Base-by-base conservation (phyloP, 2,113 vertebrate species). In the Tringa solitaria region DNA sequence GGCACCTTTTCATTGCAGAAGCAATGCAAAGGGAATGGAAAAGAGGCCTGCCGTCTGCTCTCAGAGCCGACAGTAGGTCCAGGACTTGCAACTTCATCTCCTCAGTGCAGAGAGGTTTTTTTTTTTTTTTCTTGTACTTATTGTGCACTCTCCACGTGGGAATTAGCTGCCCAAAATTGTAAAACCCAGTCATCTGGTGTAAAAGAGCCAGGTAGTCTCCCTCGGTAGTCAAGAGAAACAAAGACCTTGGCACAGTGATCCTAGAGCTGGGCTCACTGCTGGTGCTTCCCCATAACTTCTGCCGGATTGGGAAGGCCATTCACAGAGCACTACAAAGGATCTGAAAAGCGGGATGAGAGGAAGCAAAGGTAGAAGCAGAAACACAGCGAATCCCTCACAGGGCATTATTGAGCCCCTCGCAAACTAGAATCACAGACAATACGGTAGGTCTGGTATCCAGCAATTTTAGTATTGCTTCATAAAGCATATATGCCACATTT, bases 331-430 rank as follows among this genome's bases (percentile, higher is more conserved):
- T 41, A 18, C n/a, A 43, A 68, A 46, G 48, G 61, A 64, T 35
- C 65, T 60, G 50, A 75, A 51, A 63, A 33, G 35, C 1, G 4
- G 43, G 43, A 48, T 27, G 39, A 72, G 7, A 48, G 19, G 67
- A 64, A 86, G 30, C 43, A 73, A 64, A 73, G 48, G 53, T 63
- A 88, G 56, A 54, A 37, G 56, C 39, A 77, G 68, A 74, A 87
- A 51, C 18, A 63, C 39, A 75, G 14, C 10, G 46, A 90, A 22
- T n/a, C 50, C 60, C 63, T 0, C 0, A 41, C 0, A 43, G 19
- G 24, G 37, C 1, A 2, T 45, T 23, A 53, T 57, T 41, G 37
- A 79, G 26, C 8, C 23, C 6, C 28, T 64, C 51, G 51, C 11
- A 79, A 65, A 67, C 8, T n/a, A 37, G 14, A 74, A 67, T 46